Evolutionary conservation across 2,797 vertebrate genomes (phyloP).

Genomic region (Neomorphus geoffroyi): DNA sequence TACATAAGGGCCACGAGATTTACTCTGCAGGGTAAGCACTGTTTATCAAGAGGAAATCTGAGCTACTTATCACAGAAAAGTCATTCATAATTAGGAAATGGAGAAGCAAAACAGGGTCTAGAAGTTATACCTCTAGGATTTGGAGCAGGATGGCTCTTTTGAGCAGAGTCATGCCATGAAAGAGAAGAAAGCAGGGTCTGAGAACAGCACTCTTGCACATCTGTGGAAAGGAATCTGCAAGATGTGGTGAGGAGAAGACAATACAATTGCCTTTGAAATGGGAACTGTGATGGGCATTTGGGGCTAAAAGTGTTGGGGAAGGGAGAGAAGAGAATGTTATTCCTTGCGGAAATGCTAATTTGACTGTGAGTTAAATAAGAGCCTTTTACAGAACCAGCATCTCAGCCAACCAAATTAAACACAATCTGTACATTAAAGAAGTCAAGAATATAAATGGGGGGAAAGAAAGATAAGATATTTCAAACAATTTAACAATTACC

Average conservation of each 20-base stretch:
- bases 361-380: background rate
- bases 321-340: background rate
- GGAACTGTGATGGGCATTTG: background rate
- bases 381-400: background rate
- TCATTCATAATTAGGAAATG: background rate
- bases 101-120: background rate
- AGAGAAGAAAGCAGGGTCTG: background rate
- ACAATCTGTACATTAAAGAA: conserved; percentile 17
- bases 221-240: background rate
- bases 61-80: background rate
- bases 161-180: background rate
- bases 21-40: background rate
- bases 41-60: background rate
- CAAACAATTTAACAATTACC: conserved; percentile 40
- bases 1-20: background rate
- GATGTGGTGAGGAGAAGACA: background rate
- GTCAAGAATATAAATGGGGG: conserved; percentile 13
- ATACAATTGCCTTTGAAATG: background rate
- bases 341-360: background rate
- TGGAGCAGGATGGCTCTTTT: background rate
- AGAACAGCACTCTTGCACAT: background rate
- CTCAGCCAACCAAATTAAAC: background rate
- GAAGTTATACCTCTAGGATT: background rate
- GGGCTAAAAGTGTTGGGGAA: background rate
- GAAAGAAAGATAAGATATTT: conserved; percentile 48